phyloP scores from a whole-genome alignment of 1,140 invertebrate species.

The Sarcophaga bullata region DNA sequence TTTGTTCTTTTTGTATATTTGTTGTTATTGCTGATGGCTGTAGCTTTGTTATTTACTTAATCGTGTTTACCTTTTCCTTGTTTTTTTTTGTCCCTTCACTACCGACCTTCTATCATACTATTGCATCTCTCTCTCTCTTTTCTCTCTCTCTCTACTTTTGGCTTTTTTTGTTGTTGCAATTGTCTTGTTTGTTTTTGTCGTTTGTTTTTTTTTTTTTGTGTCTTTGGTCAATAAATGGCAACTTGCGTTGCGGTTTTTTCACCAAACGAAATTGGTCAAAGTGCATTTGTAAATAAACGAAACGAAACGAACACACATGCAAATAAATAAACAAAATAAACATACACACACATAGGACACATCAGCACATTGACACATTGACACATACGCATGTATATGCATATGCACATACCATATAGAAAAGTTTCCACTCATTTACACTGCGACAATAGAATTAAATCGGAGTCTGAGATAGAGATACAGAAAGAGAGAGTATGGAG shows the following conservation, averaged over 20 bases:
- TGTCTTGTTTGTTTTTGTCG: not conserved
- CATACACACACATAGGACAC: not conserved
- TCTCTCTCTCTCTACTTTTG: not conserved
- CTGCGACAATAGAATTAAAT: not conserved
- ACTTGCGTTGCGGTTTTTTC: conserved; percentile 39
- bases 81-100: not conserved
- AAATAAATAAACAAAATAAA: not conserved
- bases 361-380: not conserved
- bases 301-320: not conserved
- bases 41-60: conserved; percentile 17
- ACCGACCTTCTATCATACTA: no score
- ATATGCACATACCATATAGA: not conserved
- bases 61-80: conserved; percentile 31
- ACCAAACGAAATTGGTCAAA: conserved; percentile 39
- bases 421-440: conserved; percentile 6
- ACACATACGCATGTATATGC: no score
- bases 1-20: not conserved
- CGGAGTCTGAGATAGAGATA: not conserved
- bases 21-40: not conserved
- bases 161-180: no score
- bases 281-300: conserved; percentile 37
- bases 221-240: conserved; percentile 39
- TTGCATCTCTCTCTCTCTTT: not conserved
- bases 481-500: not conserved
- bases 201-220: not conserved